These are phyloP conservation scores for Colius striatus DNA, from an alignment of 2,113 vertebrate genomes.

Conservation along the genomic window DNA sequence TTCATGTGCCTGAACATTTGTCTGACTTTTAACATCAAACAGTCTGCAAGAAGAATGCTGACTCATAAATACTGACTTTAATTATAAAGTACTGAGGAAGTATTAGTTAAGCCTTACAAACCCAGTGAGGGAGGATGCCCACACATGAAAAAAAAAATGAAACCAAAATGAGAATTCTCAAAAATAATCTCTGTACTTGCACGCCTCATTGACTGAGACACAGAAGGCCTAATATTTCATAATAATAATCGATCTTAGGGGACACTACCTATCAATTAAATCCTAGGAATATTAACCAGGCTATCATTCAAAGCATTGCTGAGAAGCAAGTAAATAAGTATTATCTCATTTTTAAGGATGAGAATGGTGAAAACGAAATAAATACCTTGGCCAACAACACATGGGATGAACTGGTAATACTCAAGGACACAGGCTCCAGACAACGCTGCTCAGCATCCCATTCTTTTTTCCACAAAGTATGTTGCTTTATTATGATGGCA, in stretches of 20 bases:
- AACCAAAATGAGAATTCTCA: not conserved
- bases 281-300: not conserved
- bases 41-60: not conserved
- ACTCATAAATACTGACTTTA: not conserved
- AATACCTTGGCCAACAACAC: not conserved
- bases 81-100: not conserved
- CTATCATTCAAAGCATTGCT: not conserved
- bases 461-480: not conserved
- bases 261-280: not conserved
- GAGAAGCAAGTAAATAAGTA: not conserved
- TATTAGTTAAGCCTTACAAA: not conserved
- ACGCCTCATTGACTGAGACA: not conserved
- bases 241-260: not conserved
- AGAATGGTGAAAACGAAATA: not conserved
- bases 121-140: not conserved
- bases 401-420: not conserved
- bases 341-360: not conserved
- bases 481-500: not conserved
- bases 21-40: not conserved
- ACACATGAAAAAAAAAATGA: not conserved
- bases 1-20: accelerated
- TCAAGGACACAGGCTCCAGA: not conserved
- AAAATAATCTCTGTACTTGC: not conserved
- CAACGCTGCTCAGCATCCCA: not conserved
- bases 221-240: not conserved